phyloP scores from a whole-genome alignment of 1,140 invertebrate species.

The Brachionus plicatilis region DNA sequence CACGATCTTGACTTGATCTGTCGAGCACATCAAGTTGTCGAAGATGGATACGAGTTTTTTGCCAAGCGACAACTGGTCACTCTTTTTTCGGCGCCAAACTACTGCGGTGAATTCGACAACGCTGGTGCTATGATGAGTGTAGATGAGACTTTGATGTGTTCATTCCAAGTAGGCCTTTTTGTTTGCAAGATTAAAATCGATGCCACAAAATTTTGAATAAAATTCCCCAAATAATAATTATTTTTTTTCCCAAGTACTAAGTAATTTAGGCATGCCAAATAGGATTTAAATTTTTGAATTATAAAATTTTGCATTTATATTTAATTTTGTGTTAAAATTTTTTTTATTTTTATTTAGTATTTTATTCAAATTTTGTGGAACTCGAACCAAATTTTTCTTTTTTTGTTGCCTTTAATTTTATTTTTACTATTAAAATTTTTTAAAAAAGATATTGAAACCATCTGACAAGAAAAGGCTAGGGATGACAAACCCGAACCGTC shows the following conservation, averaged over 20 bases:
- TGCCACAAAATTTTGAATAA: no score
- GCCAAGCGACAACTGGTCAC: constrained; percentile 95
- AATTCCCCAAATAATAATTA: no score
- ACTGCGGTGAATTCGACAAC: constrained; percentile 99
- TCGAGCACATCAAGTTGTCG: constrained; percentile 65
- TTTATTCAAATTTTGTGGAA: neutral
- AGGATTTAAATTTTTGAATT: no score
- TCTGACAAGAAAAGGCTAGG: constrained; percentile 35
- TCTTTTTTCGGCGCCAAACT: constrained; percentile 90
- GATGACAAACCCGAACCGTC: neutral
- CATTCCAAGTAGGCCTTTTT: constrained; percentile 63
- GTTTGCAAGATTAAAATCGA: no score
- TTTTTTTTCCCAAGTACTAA: no score
- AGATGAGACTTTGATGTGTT: constrained; percentile 98
- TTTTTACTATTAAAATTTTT: no score
- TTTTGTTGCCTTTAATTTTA: neutral
- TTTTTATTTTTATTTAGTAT: neutral
- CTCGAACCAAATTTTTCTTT: neutral
- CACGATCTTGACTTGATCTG: constrained; percentile 61
- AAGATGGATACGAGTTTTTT: constrained; percentile 98
- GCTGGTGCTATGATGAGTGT: constrained; percentile 99
- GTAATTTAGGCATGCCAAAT: no score
- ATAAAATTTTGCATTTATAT: no score
- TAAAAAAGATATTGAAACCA: constrained; percentile 34
- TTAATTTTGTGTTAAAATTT: no score